phyloP scores from a whole-genome alignment of 2,113 vertebrate genomes.

The Neofelis nebulosa region DNA sequence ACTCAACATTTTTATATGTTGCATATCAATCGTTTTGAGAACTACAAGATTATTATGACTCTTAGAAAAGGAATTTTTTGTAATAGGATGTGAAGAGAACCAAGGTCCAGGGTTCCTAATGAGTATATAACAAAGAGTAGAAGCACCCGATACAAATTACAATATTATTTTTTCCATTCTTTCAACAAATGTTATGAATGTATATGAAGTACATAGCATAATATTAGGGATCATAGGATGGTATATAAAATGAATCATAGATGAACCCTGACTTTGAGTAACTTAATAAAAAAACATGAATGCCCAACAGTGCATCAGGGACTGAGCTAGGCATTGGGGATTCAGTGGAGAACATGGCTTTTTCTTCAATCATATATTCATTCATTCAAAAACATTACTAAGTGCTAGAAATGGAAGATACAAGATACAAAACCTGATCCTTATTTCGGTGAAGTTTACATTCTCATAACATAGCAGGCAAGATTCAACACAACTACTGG shows the following conservation, averaged over 20 bases:
- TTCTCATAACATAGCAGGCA: neutral
- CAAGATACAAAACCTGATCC: neutral
- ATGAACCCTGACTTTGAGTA: neutral
- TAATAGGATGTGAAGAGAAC: neutral
- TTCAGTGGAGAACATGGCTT: neutral
- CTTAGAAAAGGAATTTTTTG: neutral
- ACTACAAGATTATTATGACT: neutral
- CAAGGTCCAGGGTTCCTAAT: neutral
- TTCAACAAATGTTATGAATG: neutral
- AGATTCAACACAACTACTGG: neutral
- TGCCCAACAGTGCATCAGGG: neutral
- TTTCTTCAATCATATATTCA: neutral
- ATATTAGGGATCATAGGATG: neutral
- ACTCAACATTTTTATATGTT: neutral
- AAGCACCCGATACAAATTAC: neutral
- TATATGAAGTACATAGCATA: neutral
- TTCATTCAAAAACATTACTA: neutral
- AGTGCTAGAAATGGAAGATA: neutral
- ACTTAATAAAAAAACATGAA: neutral
- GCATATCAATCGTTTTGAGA: neutral
- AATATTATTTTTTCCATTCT: slow-evolving; percentile 26
- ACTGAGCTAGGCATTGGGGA: neutral
- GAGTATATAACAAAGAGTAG: neutral
- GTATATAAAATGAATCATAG: neutral
- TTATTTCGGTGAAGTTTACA: neutral